Conservation (phyloP, 2,888 invertebrate species). For the Cantharis rustica region DNA sequence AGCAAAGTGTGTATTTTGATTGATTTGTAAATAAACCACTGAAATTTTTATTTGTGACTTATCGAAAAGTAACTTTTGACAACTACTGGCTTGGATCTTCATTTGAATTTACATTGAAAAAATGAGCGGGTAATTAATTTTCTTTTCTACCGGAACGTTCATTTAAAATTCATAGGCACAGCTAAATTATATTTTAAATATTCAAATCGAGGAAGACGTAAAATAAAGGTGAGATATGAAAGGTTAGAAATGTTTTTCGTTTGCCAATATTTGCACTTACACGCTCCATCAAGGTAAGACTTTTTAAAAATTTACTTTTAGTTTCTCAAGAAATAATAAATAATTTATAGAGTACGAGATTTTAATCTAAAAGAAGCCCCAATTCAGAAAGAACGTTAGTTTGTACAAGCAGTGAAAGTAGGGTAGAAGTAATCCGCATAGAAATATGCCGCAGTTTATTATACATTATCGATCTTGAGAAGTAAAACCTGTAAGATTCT, state of each 20-base stretch:
- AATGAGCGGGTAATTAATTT: background rate
- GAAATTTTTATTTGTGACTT: conserved; percentile 1
- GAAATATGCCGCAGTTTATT: background rate
- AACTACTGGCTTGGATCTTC: background rate
- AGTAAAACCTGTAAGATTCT: background rate
- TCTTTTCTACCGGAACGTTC: background rate
- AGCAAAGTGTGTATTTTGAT: background rate
- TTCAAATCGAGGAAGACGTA: background rate
- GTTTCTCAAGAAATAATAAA: background rate
- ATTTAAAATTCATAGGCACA: background rate
- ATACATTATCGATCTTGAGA: background rate
- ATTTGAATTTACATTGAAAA: background rate
- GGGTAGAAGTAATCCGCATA: background rate
- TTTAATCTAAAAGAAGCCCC: background rate
- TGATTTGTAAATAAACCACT: background rate
- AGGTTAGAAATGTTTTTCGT: background rate
- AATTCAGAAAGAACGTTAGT: background rate
- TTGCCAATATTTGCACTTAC: background rate
- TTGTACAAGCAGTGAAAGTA: background rate
- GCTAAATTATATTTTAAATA: background rate
- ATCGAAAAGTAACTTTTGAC: background rate
- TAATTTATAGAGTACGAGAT: background rate
- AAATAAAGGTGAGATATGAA: background rate
- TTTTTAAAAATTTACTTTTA: background rate
- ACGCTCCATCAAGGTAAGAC: background rate